Percentiles rank a stretch among this genome's conserved stretches.
phyloP scores from a whole-genome alignment of 2,888 invertebrate genomes.

The Oscheius sp. region DNA sequence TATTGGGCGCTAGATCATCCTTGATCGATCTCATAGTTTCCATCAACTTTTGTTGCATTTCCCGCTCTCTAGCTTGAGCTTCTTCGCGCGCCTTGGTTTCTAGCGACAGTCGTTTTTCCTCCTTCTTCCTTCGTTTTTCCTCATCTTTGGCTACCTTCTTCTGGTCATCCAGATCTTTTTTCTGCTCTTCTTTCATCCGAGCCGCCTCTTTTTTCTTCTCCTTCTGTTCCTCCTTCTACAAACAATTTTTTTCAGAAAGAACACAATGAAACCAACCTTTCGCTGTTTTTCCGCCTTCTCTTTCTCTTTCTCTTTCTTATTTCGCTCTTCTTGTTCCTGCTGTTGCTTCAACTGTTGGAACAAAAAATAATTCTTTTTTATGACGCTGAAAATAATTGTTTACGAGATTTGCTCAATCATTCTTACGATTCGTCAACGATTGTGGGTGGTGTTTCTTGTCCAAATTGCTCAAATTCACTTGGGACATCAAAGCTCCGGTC shows the following conservation, averaged over 20 bases:
- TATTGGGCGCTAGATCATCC: background rate
- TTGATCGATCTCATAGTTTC: slow-evolving; percentile 6
- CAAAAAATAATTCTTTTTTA: slow-evolving; percentile 8
- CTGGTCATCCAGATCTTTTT: slow-evolving; percentile 10
- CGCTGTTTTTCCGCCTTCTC: slow-evolving; percentile 12
- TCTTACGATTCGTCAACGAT: too few relatives aligned
- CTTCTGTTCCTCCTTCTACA: slow-evolving; percentile 12
- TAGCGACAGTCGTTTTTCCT: slow-evolving; percentile 9
- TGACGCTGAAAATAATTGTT: slow-evolving; percentile 3
- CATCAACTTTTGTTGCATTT: slow-evolving; percentile 11
- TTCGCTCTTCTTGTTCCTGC: slow-evolving; percentile 1
- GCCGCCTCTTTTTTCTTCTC: slow-evolving; percentile 22
- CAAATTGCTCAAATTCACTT: background rate
- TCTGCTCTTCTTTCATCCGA: slow-evolving; percentile 14
- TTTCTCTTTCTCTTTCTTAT: slow-evolving; percentile 21
- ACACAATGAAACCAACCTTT: slow-evolving; percentile 19
- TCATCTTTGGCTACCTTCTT: slow-evolving; percentile 27
- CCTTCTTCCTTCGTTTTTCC: slow-evolving; percentile 17
- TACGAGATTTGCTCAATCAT: background rate
- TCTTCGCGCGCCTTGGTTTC: slow-evolving; percentile 3
- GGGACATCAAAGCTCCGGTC: background rate
- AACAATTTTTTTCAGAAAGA: background rate
- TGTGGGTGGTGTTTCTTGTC: too few relatives aligned
- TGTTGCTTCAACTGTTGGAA: slow-evolving; percentile 29
- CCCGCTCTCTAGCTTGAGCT: slow-evolving; percentile 2